Base-by-base conservation (phyloP, 2,888 invertebrate genomes). In the Cheilosia vulpina region DNA sequence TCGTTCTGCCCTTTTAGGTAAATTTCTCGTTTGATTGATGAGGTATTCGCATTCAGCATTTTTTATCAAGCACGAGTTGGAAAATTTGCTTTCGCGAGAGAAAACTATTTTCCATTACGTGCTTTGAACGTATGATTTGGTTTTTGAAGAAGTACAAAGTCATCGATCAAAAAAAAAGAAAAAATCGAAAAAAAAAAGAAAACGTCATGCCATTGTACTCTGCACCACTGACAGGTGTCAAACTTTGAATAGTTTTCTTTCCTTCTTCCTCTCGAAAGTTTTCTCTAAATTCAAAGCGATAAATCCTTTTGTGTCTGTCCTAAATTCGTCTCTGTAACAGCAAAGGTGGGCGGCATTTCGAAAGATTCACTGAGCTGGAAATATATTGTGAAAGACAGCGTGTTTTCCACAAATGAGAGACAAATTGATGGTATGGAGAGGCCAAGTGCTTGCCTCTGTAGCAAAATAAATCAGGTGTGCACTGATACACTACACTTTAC, bases 311-410 rank as follows among this genome's bases (percentile, higher is more conserved):
- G 24, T 38, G 15, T 24, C 15, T 45, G 19, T n/a, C 15, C 45
- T 6, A 15, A 57, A 57, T 27, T 57, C 21, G 11, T 38, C 34
- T 41, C 11, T 2, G 11, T 13, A 19, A 50, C n/a, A 47, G 2
- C 47, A 17, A 15, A 52, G 52, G 52, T 52, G 52, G 50, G 17
- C 11, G 52, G 19, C 34, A 21, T 43, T 24, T 68, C 60, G 55
- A 76, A 71, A 58, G 47, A 80, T 76, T 84, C 84, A 84, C 45
- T 80, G 84, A 84, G 69, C 80, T 76, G 80, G 79, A 84, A 84
- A 80, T 65, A 76, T 60, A 71, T 69, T 60, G 84, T 80, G 69
- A 71, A 65, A 52, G 69, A 60, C 65, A 65, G 31, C 69, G 65
- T 80, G 69, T 41, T 84, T 69, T 75, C 60, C 75, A 69, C 80